Evolutionary conservation across 2,113 vertebrate species (phyloP).

Genomic region (Laticauda colubrina): DNA sequence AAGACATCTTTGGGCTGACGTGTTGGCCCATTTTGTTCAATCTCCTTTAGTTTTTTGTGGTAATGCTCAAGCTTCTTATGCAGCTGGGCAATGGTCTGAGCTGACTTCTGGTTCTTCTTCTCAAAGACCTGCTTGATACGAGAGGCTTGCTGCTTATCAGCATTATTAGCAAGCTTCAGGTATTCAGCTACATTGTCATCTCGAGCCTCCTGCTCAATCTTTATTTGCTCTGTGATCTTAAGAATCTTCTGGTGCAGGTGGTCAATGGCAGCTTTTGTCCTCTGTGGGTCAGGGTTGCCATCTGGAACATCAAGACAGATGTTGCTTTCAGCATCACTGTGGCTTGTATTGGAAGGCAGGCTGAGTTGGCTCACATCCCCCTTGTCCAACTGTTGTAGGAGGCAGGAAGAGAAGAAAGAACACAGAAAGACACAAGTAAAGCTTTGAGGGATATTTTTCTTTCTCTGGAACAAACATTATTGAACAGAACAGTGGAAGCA

Average conservation of each 20-base stretch:
- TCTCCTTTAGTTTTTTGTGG: slow-evolving; percentile 94
- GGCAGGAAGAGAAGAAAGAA: not conserved
- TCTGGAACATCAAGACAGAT: slow-evolving; percentile 85
- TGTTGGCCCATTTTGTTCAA: slow-evolving; percentile 94
- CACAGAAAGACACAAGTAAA: not conserved
- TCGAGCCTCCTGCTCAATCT: slow-evolving; percentile 94
- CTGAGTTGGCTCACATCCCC: slow-evolving; percentile 81
- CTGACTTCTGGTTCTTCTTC: slow-evolving; percentile 99
- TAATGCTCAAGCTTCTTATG: slow-evolving; percentile 98
- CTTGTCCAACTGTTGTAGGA: slow-evolving; percentile 83
- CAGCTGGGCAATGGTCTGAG: slow-evolving; percentile 94
- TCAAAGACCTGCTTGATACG: slow-evolving; percentile 99
- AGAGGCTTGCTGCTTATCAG: slow-evolving; percentile 92
- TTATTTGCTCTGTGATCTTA: slow-evolving; percentile 98
- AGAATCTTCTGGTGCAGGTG: slow-evolving; percentile 98
- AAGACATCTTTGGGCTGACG: slow-evolving; percentile 96
- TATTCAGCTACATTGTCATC: slow-evolving; percentile 98
- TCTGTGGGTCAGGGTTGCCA: slow-evolving; percentile 82
- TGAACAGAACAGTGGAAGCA: not conserved
- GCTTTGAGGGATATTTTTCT: not conserved
- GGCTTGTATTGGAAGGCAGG: slow-evolving; percentile 77
- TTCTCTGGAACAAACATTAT: not conserved
- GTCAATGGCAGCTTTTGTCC: slow-evolving; percentile 89
- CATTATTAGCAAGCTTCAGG: slow-evolving; percentile 96
- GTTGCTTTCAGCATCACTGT: slow-evolving; percentile 85